phyloP scores from a whole-genome alignment of 2,113 vertebrate species.

The Silurus meridionalis region DNA sequence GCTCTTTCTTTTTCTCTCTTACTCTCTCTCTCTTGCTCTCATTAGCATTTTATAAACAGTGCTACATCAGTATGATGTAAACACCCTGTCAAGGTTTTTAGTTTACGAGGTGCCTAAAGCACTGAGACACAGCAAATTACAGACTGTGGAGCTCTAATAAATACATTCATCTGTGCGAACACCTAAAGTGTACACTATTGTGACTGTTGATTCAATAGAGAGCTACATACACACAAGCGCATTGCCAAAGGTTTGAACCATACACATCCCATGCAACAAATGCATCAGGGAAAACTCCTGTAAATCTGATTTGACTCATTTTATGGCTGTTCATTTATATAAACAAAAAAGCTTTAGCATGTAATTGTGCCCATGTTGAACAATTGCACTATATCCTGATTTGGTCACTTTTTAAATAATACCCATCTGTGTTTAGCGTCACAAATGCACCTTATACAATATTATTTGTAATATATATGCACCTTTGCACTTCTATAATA shows the following conservation, averaged over 20 bases:
- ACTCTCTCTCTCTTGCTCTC: neutral
- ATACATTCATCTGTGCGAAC: neutral
- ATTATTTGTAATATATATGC: too few species aligned
- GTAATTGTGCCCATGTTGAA: neutral
- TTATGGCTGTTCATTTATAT: neutral
- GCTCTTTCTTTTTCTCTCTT: neutral
- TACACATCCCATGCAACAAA: neutral
- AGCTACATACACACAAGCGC: neutral
- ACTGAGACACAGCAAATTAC: neutral
- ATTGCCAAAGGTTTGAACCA: neutral
- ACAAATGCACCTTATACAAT: too few species aligned
- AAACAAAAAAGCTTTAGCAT: neutral
- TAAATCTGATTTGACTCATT: neutral
- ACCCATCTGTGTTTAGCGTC: too few species aligned
- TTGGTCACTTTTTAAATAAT: too few species aligned
- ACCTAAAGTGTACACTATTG: neutral
- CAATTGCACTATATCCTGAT: neutral
- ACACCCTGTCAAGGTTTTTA: neutral
- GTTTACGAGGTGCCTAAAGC: neutral
- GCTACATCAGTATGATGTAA: neutral
- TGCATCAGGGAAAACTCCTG: too few species aligned
- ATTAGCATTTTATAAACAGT: constrained; percentile 7
- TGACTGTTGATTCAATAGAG: neutral
- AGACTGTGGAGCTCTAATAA: neutral
- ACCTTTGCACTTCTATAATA: too few species aligned